These are phyloP conservation scores for Amitus sp. DNA, from an alignment of 2,888 invertebrate genomes.

Conservation along the genomic window DNA sequence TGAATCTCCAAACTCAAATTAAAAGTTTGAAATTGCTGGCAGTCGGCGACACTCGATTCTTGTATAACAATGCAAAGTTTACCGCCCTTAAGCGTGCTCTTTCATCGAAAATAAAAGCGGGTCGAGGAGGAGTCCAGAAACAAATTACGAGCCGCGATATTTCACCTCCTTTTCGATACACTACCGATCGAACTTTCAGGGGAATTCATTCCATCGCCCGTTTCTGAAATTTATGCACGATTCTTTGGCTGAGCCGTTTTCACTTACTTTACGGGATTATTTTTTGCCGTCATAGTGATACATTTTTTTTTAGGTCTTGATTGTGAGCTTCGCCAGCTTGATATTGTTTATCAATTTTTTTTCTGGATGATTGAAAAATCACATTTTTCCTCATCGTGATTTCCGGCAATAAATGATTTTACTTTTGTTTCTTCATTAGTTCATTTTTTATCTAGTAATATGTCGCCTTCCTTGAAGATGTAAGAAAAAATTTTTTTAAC, in stretches of 20 bases:
- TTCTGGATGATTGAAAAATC: too few relatives aligned
- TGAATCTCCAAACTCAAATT: conserved; percentile 59
- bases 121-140: conserved; percentile 32
- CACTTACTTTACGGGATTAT: neutral
- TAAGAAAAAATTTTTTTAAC: too few relatives aligned
- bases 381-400: too few relatives aligned
- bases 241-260: neutral
- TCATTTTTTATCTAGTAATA: too few relatives aligned
- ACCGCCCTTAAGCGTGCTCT: conserved; percentile 31
- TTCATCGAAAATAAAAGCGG: conserved; percentile 12
- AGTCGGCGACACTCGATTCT: conserved; percentile 48
- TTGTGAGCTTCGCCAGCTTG: too few relatives aligned
- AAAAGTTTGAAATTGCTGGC: conserved; percentile 61
- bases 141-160: conserved; percentile 44
- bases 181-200: conserved; percentile 1
- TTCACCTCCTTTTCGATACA: conserved; percentile 26
- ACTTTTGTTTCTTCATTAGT: too few relatives aligned
- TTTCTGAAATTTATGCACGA: neutral
- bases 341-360: too few relatives aligned
- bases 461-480: too few relatives aligned
- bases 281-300: too few relatives aligned
- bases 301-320: too few relatives aligned
- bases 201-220: neutral
- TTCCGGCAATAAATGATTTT: too few relatives aligned
- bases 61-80: conserved; percentile 59